Base-by-base conservation (phyloP, 2,797 vertebrate genomes). In the Leucoraja ocellata region DNA sequence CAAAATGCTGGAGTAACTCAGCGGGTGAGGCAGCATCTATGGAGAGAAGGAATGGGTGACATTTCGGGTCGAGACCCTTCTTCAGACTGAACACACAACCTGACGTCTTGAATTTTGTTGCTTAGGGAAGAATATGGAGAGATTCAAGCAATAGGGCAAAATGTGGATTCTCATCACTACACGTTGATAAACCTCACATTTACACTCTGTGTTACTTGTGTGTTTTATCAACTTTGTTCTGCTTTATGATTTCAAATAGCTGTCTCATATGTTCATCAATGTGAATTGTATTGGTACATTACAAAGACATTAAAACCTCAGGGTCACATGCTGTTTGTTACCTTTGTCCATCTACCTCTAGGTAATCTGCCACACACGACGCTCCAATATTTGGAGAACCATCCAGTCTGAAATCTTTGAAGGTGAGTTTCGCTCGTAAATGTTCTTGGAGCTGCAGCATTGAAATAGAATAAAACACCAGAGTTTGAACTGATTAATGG, bases 331-430 rank as follows among this genome's bases (percentile, higher is more conserved):
- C 13, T 74, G 36, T 92, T 71, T 91, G 68, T 92, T 71, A 92
- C 90, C 90, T 92, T 74, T 54, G 71, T 54, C 90, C 39, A 0
- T 58, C 71, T n/a, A 58, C 39, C 39, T 92, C 90, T 6, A 92
- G 23, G 76, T 92, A 74, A 28, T 92, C 71, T n/a, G 90, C 14
- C 11, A n/a, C 13, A 1, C 68, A 92, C 7, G 71, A 74, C 13
- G 14, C 23, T 54, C 36, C 71, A 16, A 11, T n/a, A 6, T 0
- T 8, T 54, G 90, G 10, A 36, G 63, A 18, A 8, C 61, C 84
- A 9, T n/a, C n/a, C 16, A 88, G 84, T n/a, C 36, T 88, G 68
- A 92, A 74, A n/a, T 92, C 71, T 76, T 74, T 92, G 90, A 92
- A 92, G 54, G 9, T 14, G 16, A 92, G 28, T 14, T 74, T 46